Conservation (phyloP, 53 echinoderm and acorn worm genomes). For the Luidia sarsii region DNA sequence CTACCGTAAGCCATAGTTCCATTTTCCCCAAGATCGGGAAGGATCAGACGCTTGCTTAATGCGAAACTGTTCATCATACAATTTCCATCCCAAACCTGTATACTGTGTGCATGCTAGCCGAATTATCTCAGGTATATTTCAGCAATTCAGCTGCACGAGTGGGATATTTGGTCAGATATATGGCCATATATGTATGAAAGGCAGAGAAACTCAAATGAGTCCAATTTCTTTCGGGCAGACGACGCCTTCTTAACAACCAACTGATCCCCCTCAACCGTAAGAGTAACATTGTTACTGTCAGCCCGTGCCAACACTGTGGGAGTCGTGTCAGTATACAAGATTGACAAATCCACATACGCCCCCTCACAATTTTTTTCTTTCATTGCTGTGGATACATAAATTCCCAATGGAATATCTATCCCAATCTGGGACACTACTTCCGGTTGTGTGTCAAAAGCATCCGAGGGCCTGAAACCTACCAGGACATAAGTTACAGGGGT, state of each 20-base stretch:
- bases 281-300: neutral
- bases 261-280: constrained; percentile 1
- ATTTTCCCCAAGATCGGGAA: neutral
- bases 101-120: neutral
- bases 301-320: neutral
- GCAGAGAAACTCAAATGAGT: constrained; percentile 10
- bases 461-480: no score
- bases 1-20: neutral
- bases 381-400: neutral
- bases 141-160: neutral
- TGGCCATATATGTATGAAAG: neutral
- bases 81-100: neutral
- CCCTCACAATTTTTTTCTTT: neutral
- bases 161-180: neutral
- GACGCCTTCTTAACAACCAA: no score
- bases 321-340: neutral
- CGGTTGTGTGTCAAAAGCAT: no score
- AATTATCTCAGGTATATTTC: constrained; percentile 5
- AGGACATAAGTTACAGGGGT: no score
- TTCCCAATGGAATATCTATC: no score
- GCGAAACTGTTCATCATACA: constrained; percentile 2
- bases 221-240: neutral
- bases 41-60: neutral
- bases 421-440: no score
- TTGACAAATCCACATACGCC: neutral